phyloP scores from a whole-genome alignment of 64 coral and sea anemone species.

The Actinia tenebrosa region DNA sequence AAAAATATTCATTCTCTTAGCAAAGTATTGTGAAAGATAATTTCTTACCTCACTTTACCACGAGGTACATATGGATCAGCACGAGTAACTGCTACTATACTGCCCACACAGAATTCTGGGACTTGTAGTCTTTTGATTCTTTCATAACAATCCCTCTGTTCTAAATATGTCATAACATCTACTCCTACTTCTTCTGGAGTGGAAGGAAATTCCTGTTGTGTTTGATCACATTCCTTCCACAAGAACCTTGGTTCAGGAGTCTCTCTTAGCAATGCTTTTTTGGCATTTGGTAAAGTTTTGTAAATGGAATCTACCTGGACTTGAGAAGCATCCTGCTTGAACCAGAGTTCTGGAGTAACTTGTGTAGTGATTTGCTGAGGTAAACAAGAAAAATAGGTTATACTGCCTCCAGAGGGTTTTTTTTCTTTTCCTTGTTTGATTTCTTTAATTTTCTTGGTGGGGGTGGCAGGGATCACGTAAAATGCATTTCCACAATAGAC shows the following conservation, averaged over 20 bases:
- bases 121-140: slow-evolving; percentile 65
- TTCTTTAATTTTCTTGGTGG: too few relatives aligned
- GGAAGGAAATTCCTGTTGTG: slow-evolving; percentile 50
- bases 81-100: slow-evolving; percentile 82
- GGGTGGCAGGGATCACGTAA: too few relatives aligned
- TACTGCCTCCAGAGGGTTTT: too few relatives aligned
- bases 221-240: slow-evolving; percentile 81
- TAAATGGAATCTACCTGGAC: slow-evolving; percentile 83
- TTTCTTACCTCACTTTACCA: slow-evolving; percentile 72
- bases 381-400: too few relatives aligned
- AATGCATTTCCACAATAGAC: too few relatives aligned
- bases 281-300: slow-evolving; percentile 83
- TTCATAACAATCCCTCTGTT: slow-evolving; percentile 86
- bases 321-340: slow-evolving; percentile 45
- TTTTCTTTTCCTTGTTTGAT: too few relatives aligned
- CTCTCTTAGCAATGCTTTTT: slow-evolving; percentile 46
- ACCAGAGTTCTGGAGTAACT: slow-evolving; percentile 44
- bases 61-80: slow-evolving; percentile 72
- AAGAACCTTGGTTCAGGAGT: slow-evolving; percentile 76
- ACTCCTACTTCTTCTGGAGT: slow-evolving; percentile 77
- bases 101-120: slow-evolving; percentile 93
- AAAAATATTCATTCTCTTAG: too few relatives aligned
- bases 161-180: slow-evolving; percentile 89
- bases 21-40: background rate
- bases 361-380: background rate